A percentile compares a stretch with the other conserved stretches of the same genome.
Conservation (phyloP, 2,888 invertebrate genomes). For the Scaptomyza parva region DNA sequence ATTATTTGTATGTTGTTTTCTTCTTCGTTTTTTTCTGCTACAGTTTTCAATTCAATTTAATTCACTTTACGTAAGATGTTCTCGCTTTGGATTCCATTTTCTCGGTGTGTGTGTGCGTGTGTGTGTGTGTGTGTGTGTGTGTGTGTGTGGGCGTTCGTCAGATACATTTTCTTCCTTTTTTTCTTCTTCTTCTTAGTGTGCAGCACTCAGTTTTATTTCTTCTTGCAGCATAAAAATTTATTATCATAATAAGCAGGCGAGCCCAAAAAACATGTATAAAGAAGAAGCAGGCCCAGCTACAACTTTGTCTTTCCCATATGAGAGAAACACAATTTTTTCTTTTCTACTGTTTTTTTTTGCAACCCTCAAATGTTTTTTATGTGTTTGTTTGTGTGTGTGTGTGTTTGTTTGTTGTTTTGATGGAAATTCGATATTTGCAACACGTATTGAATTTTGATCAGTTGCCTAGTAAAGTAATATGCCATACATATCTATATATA, state of each 20-base stretch:
- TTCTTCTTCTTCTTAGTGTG: conserved; percentile 38
- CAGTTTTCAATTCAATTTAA: conserved; percentile 80
- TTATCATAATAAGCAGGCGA: conserved; percentile 75
- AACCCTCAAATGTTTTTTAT: conserved; percentile 75
- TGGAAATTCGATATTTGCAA: conserved; percentile 80
- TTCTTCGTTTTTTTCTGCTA: conserved; percentile 34
- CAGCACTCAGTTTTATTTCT: conserved; percentile 71
- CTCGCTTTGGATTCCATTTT: background rate
- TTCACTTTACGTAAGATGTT: conserved; percentile 60
- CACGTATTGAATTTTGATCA: conserved; percentile 80
- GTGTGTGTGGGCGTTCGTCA: conserved; percentile 46
- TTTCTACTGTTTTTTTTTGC: conserved; percentile 30
- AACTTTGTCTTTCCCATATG: conserved; percentile 25
- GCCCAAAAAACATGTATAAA: conserved; percentile 37
- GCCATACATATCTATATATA: conserved; percentile 23
- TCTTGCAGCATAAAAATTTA: conserved; percentile 77
- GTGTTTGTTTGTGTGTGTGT: conserved; percentile 52
- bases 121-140: conserved; percentile 32
- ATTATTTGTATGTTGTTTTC: conserved; percentile 30
- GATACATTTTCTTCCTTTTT: conserved; percentile 67
- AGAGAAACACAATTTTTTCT: conserved; percentile 8
- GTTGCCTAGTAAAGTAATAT: conserved; percentile 70
- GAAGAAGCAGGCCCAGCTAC: conserved; percentile 28
- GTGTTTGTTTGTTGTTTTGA: conserved; percentile 73
- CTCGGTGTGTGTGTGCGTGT: conserved; percentile 26